phyloP scores from a whole-genome alignment of 1,140 invertebrate species.

The Drosophila melanogaster region Release_6_plus_ISO1_MT NT_033779.5:13147001-13147500 shows the following conservation, averaged over 20 bases:
- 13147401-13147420: constrained; percentile 21
- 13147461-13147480: constrained; percentile 21
- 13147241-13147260: too few relatives aligned
- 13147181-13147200: too few relatives aligned
- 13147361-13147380: constrained; percentile 3
- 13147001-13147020: constrained; percentile 52
- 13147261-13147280: too few relatives aligned
- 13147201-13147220: too few relatives aligned
- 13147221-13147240: too few relatives aligned
- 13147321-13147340: background rate
- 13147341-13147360: background rate
- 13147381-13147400: constrained; percentile 17
- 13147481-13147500: constrained; percentile 33
- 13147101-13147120: background rate
- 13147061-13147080: constrained; percentile 24
- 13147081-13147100: constrained; percentile 4
- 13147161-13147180: too few relatives aligned
- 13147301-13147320: background rate
- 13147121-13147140: background rate
- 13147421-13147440: constrained; percentile 20
- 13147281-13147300: background rate
- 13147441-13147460: constrained; percentile 13
- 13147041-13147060: constrained; percentile 37
- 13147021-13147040: constrained; percentile 3
- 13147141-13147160: background rate